phyloP scores from a whole-genome alignment of 2,888 invertebrate genomes.

The Drosophila affinis region DNA sequence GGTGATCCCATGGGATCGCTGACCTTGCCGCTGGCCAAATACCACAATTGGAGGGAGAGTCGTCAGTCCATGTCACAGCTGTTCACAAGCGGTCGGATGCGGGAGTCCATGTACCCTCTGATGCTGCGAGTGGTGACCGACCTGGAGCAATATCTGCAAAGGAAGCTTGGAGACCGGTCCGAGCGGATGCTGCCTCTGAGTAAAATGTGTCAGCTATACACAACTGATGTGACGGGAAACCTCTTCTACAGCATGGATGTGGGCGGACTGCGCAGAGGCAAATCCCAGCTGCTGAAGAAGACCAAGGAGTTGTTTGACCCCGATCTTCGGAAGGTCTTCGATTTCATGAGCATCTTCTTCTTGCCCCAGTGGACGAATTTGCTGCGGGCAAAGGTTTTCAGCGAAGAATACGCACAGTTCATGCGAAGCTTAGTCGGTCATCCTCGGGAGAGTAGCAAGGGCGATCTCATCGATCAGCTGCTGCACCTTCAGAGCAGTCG shows the following conservation, averaged over 20 bases:
- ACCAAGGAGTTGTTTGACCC: slow-evolving; percentile 68
- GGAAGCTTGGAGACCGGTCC: slow-evolving; percentile 19
- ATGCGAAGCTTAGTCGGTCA: slow-evolving; percentile 77
- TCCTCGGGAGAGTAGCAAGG: slow-evolving; percentile 25
- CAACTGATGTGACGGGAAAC: slow-evolving; percentile 79
- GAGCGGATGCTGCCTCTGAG: slow-evolving; percentile 53
- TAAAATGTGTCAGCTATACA: slow-evolving; percentile 78
- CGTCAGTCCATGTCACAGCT: slow-evolving; percentile 72
- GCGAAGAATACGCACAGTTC: slow-evolving; percentile 69
- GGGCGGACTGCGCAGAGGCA: slow-evolving; percentile 66
- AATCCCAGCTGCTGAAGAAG: slow-evolving; percentile 63
- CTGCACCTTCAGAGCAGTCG: slow-evolving; percentile 75
- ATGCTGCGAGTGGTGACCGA: slow-evolving; percentile 68
- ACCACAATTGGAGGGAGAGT: slow-evolving; percentile 73
- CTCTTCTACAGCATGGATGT: slow-evolving; percentile 75
- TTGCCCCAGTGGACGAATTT: slow-evolving; percentile 63
- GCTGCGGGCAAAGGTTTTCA: slow-evolving; percentile 75
- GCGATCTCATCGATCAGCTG: slow-evolving; percentile 84
- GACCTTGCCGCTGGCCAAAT: slow-evolving; percentile 77
- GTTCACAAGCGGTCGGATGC: slow-evolving; percentile 75
- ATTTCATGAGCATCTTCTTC: slow-evolving; percentile 77
- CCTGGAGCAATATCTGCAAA: slow-evolving; percentile 61
- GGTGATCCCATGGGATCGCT: slow-evolving; percentile 72
- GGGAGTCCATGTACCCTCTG: slow-evolving; percentile 79
- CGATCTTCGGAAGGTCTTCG: slow-evolving; percentile 56